Evolutionary conservation across 2,888 invertebrate species (phyloP), one percentile per base, ranked within the genome.

Genomic region (Eulithis prunata): DNA sequence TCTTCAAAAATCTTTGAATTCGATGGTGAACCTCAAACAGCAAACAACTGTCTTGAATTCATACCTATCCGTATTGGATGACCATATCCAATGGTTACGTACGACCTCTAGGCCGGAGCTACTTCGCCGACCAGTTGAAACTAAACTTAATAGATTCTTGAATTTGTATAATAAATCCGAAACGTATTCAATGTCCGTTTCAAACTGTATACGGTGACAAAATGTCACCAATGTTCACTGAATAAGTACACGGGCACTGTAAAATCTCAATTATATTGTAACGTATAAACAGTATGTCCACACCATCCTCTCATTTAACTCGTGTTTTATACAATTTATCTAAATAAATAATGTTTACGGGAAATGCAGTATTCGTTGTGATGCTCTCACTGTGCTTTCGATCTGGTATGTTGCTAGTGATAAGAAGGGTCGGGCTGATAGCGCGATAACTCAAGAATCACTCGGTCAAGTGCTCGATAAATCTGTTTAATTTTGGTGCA

Each of bases 201-300:
- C 7, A 41, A 41, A 41, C 8, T 38, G 8, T 38, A 7, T 8
- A 8, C 5, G 8, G 41, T 10, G 38, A 13, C 21, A n/a, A 56
- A 41, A 13, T 11, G 46, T 21, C 21, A 54, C 21, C 12, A 32
- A 59, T 43, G 21, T 2, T 66, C 36, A 62, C 69, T 41, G 72
- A 72, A 68, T 69, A 70, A 32, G 65, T 55, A 67, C 61, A 56
- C 55, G n/a, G 59, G 62, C 61, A 56, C 55, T 14, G 46, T 57
- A 36, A 61, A 56, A 62, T 62, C 62, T 57, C 38, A 28, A 66
- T 67, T 64, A 63, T 73, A 73, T 71, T 71, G 74, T 78, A 73
- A 78, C 76, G 77, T 71, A 72, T 78, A 73, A 78, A 77, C 81
- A 80, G 81, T 81, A 58, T 53, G 64, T 65, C 41, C 54, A 52